phyloP scores from a whole-genome alignment of 2,888 invertebrate genomes.

The Saturnia japonica region DNA sequence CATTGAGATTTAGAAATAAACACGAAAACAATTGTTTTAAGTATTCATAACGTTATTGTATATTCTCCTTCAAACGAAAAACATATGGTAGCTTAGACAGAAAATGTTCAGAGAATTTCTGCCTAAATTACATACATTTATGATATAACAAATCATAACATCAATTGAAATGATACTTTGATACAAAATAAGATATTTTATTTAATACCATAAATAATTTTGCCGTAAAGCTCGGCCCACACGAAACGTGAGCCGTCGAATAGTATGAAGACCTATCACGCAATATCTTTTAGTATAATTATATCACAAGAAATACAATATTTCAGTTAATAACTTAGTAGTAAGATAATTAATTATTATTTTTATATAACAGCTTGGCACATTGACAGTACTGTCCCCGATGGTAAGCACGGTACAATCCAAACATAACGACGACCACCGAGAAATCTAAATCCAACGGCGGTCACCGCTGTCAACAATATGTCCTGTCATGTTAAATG shows the following conservation, averaged over 20 bases:
- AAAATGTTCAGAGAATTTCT: neutral
- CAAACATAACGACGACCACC: too few relatives aligned
- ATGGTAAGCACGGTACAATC: too few relatives aligned
- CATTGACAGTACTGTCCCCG: too few relatives aligned
- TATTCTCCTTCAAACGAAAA: neutral
- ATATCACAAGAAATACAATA: neutral
- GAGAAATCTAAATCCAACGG: too few relatives aligned
- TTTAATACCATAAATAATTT: conserved; percentile 1
- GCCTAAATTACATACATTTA: neutral
- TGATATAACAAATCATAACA: neutral
- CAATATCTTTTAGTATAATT: conserved; percentile 3
- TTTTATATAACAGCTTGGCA: too few relatives aligned
- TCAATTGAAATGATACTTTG: neutral
- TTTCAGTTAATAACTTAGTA: conserved; percentile 3
- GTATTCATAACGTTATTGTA: neutral
- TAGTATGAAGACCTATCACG: conserved; percentile 6
- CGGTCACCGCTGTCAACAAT: too few relatives aligned
- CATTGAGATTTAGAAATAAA: too few relatives aligned
- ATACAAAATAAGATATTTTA: conserved; percentile 7
- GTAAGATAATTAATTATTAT: neutral
- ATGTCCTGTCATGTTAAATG: too few relatives aligned
- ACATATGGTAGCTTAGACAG: neutral
- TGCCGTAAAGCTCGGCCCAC: neutral
- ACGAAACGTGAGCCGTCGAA: neutral
- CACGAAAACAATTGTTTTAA: neutral